Evolutionary conservation across 2,888 invertebrate species (phyloP), one percentile per base, ranked within the genome.

Genomic region (Craniophora ligustri): DNA sequence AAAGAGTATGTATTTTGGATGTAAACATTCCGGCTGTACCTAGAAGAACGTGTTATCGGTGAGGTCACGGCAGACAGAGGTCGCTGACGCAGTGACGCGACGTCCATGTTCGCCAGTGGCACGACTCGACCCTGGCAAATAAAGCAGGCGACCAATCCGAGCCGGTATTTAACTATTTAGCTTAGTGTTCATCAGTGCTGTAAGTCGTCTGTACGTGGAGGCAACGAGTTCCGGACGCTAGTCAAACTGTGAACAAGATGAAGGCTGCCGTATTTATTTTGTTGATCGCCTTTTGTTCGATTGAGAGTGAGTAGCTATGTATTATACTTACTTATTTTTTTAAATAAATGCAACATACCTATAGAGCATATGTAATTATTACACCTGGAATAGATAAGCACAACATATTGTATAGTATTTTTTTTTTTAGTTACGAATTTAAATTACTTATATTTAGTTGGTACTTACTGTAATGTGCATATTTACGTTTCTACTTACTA

Each of bases 61-160:
- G 82, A 88, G 88, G 88, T 88, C 88, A 84, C 54, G 66, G 49
- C 60, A 61, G 68, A 39, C 75, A 82, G 81, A 88, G 89, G 87
- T 89, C 87, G 78, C 61, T 60, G 56, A 61, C 60, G 64, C 30
- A 57, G 59, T 53, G 57, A 49, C 69, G 53, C 47, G 60, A 49
- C 56, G 54, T 54, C 36, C 48, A 50, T 15, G 53, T 40, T 42
- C 42, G 63, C n/a, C n/a, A n/a, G 35, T 62, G 44, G 49, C 54
- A 46, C 60, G 57, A 55, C 50, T 74, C 72, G 82, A 79, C 84
- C 84, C 82, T 78, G 82, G 57, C 55, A 63, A 76, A 75, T 35
- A 51, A 63, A 61, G 67, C 18, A 18, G 57, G 40, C 47, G 32
- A 63, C 66, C 65, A 70, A 73, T 66, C 64, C 54, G 63, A 58